Percentiles rank a stretch among this genome's conserved stretches.
These are phyloP conservation scores for Lepidocyrtinus sp. DNA, from an alignment of 2,888 invertebrate species.

Conservation along the genomic window DNA sequence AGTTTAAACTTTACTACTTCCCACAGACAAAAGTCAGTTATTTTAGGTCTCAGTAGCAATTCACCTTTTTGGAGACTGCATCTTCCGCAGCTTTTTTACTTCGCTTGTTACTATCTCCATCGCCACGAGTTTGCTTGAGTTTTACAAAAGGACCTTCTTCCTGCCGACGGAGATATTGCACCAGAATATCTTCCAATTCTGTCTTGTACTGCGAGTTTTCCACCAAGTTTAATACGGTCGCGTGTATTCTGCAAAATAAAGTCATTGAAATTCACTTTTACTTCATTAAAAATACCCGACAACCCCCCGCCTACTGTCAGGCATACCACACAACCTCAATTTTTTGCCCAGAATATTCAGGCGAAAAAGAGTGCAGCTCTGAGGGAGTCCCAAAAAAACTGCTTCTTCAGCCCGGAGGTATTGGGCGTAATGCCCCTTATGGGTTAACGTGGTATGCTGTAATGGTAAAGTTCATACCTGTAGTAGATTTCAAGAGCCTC, in stretches of 20 bases:
- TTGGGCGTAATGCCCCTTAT: too few species aligned
- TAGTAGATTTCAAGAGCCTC: conserved; percentile 84
- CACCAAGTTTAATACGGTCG: conserved; percentile 89
- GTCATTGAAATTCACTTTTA: conserved; percentile 18
- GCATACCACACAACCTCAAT: too few species aligned
- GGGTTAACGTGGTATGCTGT: too few species aligned
- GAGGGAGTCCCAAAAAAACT: too few species aligned
- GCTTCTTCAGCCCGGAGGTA: too few species aligned
- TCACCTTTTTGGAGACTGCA: conserved; percentile 51
- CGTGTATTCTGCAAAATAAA: conserved; percentile 79
- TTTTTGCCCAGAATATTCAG: too few species aligned
- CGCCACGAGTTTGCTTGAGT: conserved; percentile 55
- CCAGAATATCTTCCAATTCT: conserved; percentile 69
- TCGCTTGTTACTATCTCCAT: conserved; percentile 51
- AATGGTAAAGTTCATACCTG: conserved; percentile 64
- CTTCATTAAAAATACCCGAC: too few species aligned
- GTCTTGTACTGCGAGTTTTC: conserved; percentile 78
- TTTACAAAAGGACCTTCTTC: conserved; percentile 69
- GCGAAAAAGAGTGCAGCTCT: too few species aligned
- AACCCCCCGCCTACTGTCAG: too few species aligned
- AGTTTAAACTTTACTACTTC: background rate
- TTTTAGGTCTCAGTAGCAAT: too few species aligned
- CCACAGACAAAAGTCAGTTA: background rate
- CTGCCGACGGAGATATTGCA: conserved; percentile 71
- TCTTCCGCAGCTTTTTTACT: conserved; percentile 51